Percentiles rank a stretch among this genome's conserved stretches.
Evolutionary conservation across 2,113 vertebrate genomes (phyloP).

Genomic region (Fregetta grallaria): DNA sequence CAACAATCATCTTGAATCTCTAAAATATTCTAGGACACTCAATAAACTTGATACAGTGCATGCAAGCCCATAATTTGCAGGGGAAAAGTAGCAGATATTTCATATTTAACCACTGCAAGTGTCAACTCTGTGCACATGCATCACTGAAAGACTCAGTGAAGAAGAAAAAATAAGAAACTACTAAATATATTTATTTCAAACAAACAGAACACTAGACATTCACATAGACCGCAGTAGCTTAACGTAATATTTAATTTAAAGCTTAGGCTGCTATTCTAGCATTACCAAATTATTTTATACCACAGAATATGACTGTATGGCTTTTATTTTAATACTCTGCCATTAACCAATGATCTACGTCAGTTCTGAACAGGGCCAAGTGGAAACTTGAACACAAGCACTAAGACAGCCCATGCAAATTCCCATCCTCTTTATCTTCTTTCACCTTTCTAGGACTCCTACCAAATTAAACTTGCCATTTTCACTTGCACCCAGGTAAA

Average conservation of each 20-base stretch:
- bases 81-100: neutral
- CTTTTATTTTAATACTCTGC: neutral
- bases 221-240: neutral
- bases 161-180: neutral
- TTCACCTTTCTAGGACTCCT: neutral
- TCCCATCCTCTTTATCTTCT: neutral
- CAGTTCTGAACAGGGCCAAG: neutral
- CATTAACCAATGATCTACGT: neutral
- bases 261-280: neutral
- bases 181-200: neutral
- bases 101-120: neutral
- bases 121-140: neutral
- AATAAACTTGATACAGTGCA: neutral
- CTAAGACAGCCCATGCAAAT: neutral
- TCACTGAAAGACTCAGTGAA: neutral
- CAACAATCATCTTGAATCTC: neutral
- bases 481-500: neutral
- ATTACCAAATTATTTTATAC: neutral
- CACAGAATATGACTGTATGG: neutral
- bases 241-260: neutral
- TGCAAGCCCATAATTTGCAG: neutral
- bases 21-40: neutral
- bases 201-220: neutral
- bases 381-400: neutral
- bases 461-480: neutral